These are phyloP conservation scores for Drosophila kuntzei DNA, from an alignment of 2,888 invertebrate species.

Conservation along the genomic window DNA sequence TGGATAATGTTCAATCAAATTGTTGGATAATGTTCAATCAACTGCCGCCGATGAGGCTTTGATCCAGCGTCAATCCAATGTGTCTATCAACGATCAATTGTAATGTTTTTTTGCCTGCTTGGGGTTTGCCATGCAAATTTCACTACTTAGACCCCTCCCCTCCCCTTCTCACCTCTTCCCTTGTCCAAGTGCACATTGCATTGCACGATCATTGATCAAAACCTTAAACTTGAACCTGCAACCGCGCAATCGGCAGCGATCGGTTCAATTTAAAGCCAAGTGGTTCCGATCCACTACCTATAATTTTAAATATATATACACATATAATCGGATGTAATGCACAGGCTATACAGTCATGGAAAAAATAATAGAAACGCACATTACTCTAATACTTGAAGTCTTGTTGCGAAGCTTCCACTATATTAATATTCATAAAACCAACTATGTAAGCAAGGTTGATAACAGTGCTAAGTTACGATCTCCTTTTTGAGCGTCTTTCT, in stretches of 20 bases:
- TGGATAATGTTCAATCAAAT: conserved; percentile 68
- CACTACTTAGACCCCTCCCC: not conserved
- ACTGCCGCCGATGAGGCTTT: conserved; percentile 41
- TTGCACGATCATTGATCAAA: conserved; percentile 17
- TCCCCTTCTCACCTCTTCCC: not conserved
- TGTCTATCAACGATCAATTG: conserved; percentile 49
- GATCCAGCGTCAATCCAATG: conserved; percentile 32
- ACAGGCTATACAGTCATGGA: conserved; percentile 61
- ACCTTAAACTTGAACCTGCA: conserved; percentile 72
- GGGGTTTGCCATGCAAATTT: conserved; percentile 28
- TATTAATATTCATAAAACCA: too few species aligned
- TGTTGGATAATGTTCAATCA: conserved; percentile 69
- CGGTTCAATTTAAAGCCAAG: conserved; percentile 37
- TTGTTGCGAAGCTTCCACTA: too few species aligned
- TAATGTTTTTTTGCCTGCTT: conserved; percentile 32
- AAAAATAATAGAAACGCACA: too few species aligned
- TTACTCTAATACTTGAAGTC: too few species aligned
- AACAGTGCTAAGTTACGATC: too few species aligned
- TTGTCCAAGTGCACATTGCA: not conserved
- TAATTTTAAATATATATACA: not conserved
- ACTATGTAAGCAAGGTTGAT: too few species aligned
- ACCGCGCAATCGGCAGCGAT: conserved; percentile 10
- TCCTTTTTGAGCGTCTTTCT: too few species aligned
- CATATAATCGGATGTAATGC: conserved; percentile 15
- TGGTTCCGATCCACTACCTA: conserved; percentile 12